Base-by-base conservation (phyloP, 2,888 invertebrate species). In the Diaphora mendica region DNA sequence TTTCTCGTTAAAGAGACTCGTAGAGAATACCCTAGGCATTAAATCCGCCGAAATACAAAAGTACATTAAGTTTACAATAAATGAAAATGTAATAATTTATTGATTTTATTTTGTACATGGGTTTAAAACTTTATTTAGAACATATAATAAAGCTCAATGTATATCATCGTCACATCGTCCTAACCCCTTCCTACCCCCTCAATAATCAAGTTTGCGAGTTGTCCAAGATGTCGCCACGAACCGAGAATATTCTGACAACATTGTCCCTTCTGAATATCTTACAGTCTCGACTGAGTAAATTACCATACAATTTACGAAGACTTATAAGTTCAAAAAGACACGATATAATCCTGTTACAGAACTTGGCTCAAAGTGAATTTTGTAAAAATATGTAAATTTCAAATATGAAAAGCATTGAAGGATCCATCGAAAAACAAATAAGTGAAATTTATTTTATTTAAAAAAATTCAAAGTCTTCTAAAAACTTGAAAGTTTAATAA, bases 151-250 rank as follows among this genome's bases (percentile, higher is more conserved):
- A 81, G 85, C 79, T 83, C 81, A 84, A 84, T 89, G 86, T 88
- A 88, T 86, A 85, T 89, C 86, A 84, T 84, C 82, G 79, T 76
- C 55, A 42, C 64, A 55, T 20, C 70, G 68, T 74, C 74, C 70
- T 64, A 48, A 72, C 77, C 80, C 76, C 66, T 74, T 72, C 64
- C 62, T 64, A 71, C 81, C 86, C 86, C 88, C 87, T 86, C 85
- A 88, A 91, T 93, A 94, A 93, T 94, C 93, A 91, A 94, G 93
- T 94, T 93, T 90, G 87, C 84, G 88, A 92, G 89, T 84, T 85
- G 80, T 90, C 91, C 91, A 90, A 93, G 93, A 93, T 92, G 93
- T 92, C 90, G 90, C 92, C 89, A 86, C 86, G 87, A 86, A 85
- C 87, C 84, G 84, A 81, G 88, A 90, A 90, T 91, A 89, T 89